Percentiles rank a stretch among this genome's conserved stretches.
Evolutionary conservation across 2,797 vertebrate genomes (phyloP).

Genomic region (Ctenosaura bakeri): DNA sequence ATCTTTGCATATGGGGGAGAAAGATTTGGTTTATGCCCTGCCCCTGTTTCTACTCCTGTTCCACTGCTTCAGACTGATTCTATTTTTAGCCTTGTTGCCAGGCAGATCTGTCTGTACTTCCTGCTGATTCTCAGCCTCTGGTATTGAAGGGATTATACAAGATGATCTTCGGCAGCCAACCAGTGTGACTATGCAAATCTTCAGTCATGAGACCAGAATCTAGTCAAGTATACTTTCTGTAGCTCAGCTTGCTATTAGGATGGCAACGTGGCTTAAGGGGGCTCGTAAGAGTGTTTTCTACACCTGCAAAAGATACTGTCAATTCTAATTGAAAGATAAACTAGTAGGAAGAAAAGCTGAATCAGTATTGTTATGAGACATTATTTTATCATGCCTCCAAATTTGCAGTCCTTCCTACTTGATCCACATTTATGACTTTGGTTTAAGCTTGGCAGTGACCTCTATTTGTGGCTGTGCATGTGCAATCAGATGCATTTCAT

Average conservation of each 20-base stretch:
- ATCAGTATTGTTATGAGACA: not conserved
- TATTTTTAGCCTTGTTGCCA: slow-evolving; percentile 80
- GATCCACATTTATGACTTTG: not conserved
- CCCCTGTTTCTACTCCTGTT: slow-evolving; percentile 41
- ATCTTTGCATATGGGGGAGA: not conserved
- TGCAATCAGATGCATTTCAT: not conserved
- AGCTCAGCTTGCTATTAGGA: slow-evolving; percentile 48
- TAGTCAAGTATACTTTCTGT: slow-evolving; percentile 48
- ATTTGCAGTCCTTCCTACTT: not conserved
- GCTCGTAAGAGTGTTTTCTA: slow-evolving; percentile 45
- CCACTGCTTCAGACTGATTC: slow-evolving; percentile 30
- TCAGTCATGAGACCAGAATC: not conserved
- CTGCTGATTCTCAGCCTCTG: slow-evolving; percentile 48
- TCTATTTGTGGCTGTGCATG: slow-evolving; percentile 23
- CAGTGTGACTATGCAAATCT: slow-evolving; percentile 72
- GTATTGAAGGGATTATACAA: slow-evolving; percentile 67
- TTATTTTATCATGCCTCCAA: not conserved
- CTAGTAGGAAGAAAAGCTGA: not conserved
- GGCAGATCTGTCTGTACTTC: slow-evolving; percentile 67
- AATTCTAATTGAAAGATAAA: not conserved
- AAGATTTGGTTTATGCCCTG: not conserved
- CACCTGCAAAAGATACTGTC: not conserved
- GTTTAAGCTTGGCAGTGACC: slow-evolving; percentile 27
- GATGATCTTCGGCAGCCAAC: slow-evolving; percentile 70
- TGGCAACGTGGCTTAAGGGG: slow-evolving; percentile 59